Base-by-base conservation (phyloP, 2,113 vertebrate species). In the Columba janthina region DNA sequence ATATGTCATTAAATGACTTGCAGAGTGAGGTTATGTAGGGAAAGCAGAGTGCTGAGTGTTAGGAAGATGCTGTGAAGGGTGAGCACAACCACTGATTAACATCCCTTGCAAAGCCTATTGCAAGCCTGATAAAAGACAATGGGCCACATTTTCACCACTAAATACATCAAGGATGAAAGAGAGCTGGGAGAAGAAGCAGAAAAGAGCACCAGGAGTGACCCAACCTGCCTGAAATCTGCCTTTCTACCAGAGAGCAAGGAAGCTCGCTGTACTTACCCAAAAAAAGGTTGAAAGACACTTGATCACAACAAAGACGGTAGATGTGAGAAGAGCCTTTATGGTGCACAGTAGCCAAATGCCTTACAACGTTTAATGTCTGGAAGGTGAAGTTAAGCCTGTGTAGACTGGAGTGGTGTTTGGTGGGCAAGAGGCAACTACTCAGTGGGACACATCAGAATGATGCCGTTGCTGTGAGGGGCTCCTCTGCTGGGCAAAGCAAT, bases 81-180 rank as follows among this genome's bases (percentile, higher is more conserved):
- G 38, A 94, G 77, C 38, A 51, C 69, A 48, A 14, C 51, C 8
- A 4, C 67, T 91, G 66, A 87, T 97, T 93, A 94, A 86, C 90
- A 44, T 76, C 22, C 34, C 36, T 81, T 71, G 38, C 1, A 1
- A 86, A 89, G 31, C 46, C 67, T 14, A 29, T 24, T 87, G 66
- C 62, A 8, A 83, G 40, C 21, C 84, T 57, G 95, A 95, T 96
- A 95, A 95, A 72, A 88, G 46, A 94, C 94, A 94, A 95, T 94
- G 87, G 87, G 70, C 22, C 77, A 62, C 70, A 88, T 95, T 88
- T 87, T 78, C 90, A 84, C 61, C 5, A 2, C 56, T 92, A 77
- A 94, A 76, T 86, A 53, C 92, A 94, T 94, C 94, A 94, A 66
- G 22, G 64, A 94, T 94, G 88, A 97, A 94, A 94, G 51, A 20